phyloP scores from a whole-genome alignment of 1,140 invertebrate species.

The Drosophila nigrodunni region DNA sequence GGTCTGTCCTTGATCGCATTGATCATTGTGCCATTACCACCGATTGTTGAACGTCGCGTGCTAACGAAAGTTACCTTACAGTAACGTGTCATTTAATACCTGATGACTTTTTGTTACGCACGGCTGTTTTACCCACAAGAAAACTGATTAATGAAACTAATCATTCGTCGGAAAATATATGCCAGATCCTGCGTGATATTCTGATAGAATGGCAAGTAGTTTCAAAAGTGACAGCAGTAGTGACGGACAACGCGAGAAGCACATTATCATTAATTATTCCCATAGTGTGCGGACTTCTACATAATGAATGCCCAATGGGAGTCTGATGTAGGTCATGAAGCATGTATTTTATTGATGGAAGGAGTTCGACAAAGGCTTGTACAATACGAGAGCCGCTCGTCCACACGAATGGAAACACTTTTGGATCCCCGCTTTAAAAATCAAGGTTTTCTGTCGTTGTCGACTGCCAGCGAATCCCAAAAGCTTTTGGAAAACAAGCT shows the following conservation, averaged over 20 bases:
- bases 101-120: background rate
- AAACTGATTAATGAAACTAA: background rate
- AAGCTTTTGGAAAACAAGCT: too few relatives aligned
- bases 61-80: constrained; percentile 2
- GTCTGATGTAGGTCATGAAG: too few relatives aligned
- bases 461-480: too few relatives aligned
- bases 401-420: too few relatives aligned
- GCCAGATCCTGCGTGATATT: background rate
- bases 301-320: too few relatives aligned
- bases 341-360: too few relatives aligned
- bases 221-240: background rate
- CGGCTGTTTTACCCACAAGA: background rate
- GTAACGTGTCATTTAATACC: constrained; percentile 1
- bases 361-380: too few relatives aligned
- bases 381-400: too few relatives aligned
- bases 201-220: background rate
- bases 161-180: background rate
- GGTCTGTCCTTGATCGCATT: background rate
- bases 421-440: too few relatives aligned
- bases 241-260: constrained; percentile 9
- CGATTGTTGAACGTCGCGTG: background rate
- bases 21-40: background rate
- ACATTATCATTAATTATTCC: too few relatives aligned
- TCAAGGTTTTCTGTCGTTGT: too few relatives aligned
- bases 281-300: too few relatives aligned